phyloP scores from a whole-genome alignment of 2,888 invertebrate species.

The Mylabris sibirica region DNA sequence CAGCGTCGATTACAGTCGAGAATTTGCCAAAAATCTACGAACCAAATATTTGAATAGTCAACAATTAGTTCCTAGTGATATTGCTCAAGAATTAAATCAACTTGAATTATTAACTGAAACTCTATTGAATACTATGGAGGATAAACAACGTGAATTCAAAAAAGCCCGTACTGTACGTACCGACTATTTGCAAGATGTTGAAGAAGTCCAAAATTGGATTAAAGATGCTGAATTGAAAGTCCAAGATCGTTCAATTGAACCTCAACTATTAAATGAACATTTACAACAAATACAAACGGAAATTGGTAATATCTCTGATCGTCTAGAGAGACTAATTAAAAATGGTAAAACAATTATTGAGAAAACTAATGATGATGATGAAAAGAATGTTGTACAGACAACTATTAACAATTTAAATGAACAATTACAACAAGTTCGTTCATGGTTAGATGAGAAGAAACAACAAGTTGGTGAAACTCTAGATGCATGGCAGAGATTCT shows the following conservation, averaged over 20 bases:
- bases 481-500: slow-evolving; percentile 88
- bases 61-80: slow-evolving; percentile 76
- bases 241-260: slow-evolving; percentile 81
- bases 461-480: slow-evolving; percentile 85
- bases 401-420: slow-evolving; percentile 80
- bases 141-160: slow-evolving; percentile 86
- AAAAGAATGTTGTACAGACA: slow-evolving; percentile 76
- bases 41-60: slow-evolving; percentile 70
- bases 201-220: slow-evolving; percentile 84
- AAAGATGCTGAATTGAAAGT: slow-evolving; percentile 79
- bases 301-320: slow-evolving; percentile 74
- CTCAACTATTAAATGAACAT: slow-evolving; percentile 78
- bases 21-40: slow-evolving; percentile 68
- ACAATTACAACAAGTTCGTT: slow-evolving; percentile 78
- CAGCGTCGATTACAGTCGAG: slow-evolving; percentile 66
- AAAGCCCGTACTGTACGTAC: slow-evolving; percentile 82
- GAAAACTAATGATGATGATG: slow-evolving; percentile 79
- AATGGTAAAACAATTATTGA: slow-evolving; percentile 83
- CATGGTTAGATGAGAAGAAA: slow-evolving; percentile 83
- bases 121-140: slow-evolving; percentile 82
- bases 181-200: slow-evolving; percentile 82
- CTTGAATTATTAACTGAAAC: slow-evolving; percentile 84
- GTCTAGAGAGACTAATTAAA: slow-evolving; percentile 77
- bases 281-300: slow-evolving; percentile 80
- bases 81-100: slow-evolving; percentile 80